Base-by-base conservation (phyloP, 2,888 invertebrate species). In the Acanthosepion esculentum region DNA sequence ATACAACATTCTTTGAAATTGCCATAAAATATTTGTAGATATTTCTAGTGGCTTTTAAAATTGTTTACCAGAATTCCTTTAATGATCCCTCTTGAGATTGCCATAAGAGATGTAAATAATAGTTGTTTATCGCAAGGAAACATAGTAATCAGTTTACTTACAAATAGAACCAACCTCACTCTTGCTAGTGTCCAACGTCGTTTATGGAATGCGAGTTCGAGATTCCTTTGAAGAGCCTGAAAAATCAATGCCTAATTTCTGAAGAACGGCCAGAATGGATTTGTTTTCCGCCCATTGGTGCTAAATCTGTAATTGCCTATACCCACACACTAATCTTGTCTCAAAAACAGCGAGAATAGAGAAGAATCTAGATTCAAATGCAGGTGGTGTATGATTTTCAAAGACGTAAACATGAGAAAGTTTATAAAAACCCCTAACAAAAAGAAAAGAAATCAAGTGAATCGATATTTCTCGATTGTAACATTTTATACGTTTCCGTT, bases 231-330 rank as follows among this genome's bases (percentile, higher is more conserved):
- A 78, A 78, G 78, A 78, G 23, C 59, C n/a, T n/a, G 78, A 78
- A 78, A 78, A 78, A 78, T n/a, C 78, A 78, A 78, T 78, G n/a
- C 78, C 10, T 78, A n/a, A n/a, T 78, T 78, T 78, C 78, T 78
- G 78, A 33, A 78, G 59, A 78, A n/a, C 78, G 78, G 33, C 78
- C n/a, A 78, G 78, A 78, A 12, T n/a, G 12, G n/a, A 33, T n/a
- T 78, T 78, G 12, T 15, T 78, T n/a, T n/a, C n/a, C n/a, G 78
- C 6, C 78, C 33, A 78, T 12, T n/a, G n/a, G 78, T 33, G n/a
- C 78, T 78, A 78, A 78, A n/a, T n/a, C n/a, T 12, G n/a, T n/a
- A n/a, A 78, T 78, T 78, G 78, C n/a, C n/a, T n/a, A n/a, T 78
- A 4, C 12, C 33, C 33, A 15, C n/a, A 3, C n/a, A 5, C 15